Evolutionary conservation across 92 coral and sea anemone species (phyloP).

Genomic region (Epizoanthus ramosus): DNA sequence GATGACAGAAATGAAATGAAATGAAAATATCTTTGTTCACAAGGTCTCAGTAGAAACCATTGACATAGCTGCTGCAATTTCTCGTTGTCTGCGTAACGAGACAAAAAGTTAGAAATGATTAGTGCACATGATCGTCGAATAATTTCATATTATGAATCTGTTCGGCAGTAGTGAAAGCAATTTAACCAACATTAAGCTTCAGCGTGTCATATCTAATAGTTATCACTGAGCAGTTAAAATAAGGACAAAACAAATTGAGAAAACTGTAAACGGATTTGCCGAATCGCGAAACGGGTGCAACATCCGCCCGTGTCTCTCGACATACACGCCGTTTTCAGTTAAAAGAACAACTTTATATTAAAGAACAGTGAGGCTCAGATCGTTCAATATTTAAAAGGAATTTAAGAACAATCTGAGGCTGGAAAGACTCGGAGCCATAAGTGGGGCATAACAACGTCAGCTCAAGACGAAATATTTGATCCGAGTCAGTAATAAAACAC

Average conservation of each 20-base stretch:
- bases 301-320: not conserved
- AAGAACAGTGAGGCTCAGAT: no score
- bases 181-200: not conserved
- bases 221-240: no score
- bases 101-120: not conserved
- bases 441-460: no score
- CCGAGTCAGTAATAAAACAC: no score
- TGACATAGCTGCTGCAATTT: not conserved
- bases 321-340: not conserved
- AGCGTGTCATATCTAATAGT: not conserved
- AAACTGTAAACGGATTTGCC: not conserved
- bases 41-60: not conserved
- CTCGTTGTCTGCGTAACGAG: slow-evolving; percentile 19
- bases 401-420: no score
- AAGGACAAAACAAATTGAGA: not conserved
- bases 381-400: no score
- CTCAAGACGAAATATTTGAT: no score
- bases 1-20: not conserved
- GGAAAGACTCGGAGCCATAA: no score
- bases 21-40: not conserved
- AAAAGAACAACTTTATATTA: no score
- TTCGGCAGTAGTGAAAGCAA: not conserved
- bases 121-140: not conserved
- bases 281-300: not conserved
- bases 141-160: no score